Evolutionary conservation across 2,888 invertebrate genomes (phyloP).

Genomic region (Acheta domesticus): DNA sequence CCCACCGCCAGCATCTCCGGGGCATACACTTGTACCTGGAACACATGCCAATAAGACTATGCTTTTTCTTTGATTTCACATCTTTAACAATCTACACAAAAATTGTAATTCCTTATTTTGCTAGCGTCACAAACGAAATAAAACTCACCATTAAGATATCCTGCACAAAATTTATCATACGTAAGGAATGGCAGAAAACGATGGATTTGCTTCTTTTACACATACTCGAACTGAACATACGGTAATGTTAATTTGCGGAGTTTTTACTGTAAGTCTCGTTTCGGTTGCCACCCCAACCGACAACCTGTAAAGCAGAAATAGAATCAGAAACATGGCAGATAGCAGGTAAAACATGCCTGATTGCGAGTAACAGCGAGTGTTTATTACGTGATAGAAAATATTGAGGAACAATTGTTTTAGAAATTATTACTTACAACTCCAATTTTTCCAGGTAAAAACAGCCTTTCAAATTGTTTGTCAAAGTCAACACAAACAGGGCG

Average conservation of each 20-base stretch:
- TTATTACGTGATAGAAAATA: too few species aligned
- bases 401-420: too few species aligned
- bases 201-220: constrained; percentile 39
- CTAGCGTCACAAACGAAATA: background rate
- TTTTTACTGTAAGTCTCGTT: constrained; percentile 41
- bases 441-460: too few species aligned
- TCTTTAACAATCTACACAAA: too few species aligned
- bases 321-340: too few species aligned
- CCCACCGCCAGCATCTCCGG: constrained; percentile 53
- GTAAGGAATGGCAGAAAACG: constrained; percentile 43
- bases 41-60: constrained; percentile 18
- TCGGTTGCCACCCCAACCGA: constrained; percentile 46
- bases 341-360: too few species aligned
- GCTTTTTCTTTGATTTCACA: too few species aligned
- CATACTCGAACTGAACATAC: constrained; percentile 42
- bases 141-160: constrained; percentile 46
- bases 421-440: too few species aligned
- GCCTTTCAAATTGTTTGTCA: too few species aligned
- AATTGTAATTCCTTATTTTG: too few species aligned
- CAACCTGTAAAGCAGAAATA: constrained; percentile 38
- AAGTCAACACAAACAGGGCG: too few species aligned
- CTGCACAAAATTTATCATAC: constrained; percentile 47
- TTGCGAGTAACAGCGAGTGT: too few species aligned
- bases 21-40: constrained; percentile 49
- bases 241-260: constrained; percentile 45